Evolutionary conservation across 2,888 invertebrate genomes (phyloP).

Genomic region (Scrobipalpa atriplicella): DNA sequence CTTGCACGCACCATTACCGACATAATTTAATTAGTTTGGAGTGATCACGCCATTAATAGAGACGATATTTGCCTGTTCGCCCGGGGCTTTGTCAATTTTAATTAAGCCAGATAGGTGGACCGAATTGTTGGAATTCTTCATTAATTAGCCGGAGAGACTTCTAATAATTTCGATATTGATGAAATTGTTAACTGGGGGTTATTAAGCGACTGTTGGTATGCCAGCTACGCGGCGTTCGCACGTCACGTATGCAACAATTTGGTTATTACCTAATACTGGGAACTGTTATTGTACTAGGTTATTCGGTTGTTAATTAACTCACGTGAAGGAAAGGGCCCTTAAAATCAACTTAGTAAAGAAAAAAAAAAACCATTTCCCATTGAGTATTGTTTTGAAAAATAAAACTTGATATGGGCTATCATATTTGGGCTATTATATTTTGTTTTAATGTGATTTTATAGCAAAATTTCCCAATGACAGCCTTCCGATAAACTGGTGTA

Average conservation of each 20-base stretch:
- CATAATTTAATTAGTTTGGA: conserved; percentile 82
- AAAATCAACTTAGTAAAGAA: too few relatives aligned
- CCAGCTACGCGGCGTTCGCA: conserved; percentile 66
- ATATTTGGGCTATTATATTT: too few relatives aligned
- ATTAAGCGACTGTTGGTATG: conserved; percentile 74
- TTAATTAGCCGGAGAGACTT: conserved; percentile 81
- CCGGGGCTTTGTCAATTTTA: conserved; percentile 81
- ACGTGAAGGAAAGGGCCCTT: neutral
- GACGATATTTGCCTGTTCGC: conserved; percentile 76
- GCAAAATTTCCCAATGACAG: too few relatives aligned
- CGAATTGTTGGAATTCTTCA: conserved; percentile 81
- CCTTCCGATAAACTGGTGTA: too few relatives aligned
- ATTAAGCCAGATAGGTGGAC: conserved; percentile 79
- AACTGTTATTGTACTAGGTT: neutral
- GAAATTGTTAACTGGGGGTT: conserved; percentile 74
- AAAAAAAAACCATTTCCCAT: too few relatives aligned
- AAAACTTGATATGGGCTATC: too few relatives aligned
- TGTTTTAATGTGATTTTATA: too few relatives aligned
- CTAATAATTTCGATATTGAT: conserved; percentile 68
- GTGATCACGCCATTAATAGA: conserved; percentile 81
- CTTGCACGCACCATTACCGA: conserved; percentile 79
- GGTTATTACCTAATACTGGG: conserved; percentile 14
- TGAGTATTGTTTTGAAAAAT: too few relatives aligned
- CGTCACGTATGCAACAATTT: conserved; percentile 30
- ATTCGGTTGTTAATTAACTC: neutral